Evolutionary conservation across 2,797 vertebrate genomes (phyloP).

Genomic region (Mormyrus proboscirostris): DNA sequence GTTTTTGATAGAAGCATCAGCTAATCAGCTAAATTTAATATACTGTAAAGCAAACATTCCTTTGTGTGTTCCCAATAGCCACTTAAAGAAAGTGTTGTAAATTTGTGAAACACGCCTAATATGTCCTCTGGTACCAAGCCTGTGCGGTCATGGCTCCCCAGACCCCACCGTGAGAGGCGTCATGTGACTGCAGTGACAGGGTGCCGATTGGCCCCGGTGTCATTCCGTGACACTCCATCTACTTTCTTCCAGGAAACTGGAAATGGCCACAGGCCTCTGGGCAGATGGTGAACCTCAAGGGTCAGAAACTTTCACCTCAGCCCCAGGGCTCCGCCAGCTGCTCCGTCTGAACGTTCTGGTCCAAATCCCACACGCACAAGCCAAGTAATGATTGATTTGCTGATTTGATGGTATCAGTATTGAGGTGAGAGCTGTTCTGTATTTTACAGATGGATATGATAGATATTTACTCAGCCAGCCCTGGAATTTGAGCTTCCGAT

Average conservation of each 20-base stretch:
- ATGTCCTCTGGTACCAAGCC: not conserved
- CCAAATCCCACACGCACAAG: not conserved
- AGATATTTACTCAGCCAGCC: not conserved
- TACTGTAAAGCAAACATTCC: constrained; percentile 12
- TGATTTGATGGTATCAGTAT: not conserved
- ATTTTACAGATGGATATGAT: not conserved
- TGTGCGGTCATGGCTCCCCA: not conserved
- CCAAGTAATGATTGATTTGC: not conserved
- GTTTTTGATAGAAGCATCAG: not conserved
- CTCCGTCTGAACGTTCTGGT: not conserved
- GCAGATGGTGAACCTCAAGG: not conserved
- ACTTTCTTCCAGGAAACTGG: not conserved
- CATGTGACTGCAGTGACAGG: constrained; percentile 3
- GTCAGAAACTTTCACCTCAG: not conserved
- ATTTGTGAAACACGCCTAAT: not conserved
- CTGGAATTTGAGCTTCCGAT: not conserved
- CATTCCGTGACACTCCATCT: not conserved
- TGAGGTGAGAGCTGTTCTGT: not conserved
- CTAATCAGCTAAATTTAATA: not conserved
- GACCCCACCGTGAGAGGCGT: not conserved
- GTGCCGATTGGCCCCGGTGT: not conserved
- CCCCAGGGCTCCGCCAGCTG: not conserved
- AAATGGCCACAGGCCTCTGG: not conserved
- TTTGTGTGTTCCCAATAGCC: not conserved
- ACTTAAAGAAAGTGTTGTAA: not conserved